These are phyloP conservation scores for Apodemia duryi DNA, from an alignment of 2,888 invertebrate genomes.

Conservation along the genomic window DNA sequence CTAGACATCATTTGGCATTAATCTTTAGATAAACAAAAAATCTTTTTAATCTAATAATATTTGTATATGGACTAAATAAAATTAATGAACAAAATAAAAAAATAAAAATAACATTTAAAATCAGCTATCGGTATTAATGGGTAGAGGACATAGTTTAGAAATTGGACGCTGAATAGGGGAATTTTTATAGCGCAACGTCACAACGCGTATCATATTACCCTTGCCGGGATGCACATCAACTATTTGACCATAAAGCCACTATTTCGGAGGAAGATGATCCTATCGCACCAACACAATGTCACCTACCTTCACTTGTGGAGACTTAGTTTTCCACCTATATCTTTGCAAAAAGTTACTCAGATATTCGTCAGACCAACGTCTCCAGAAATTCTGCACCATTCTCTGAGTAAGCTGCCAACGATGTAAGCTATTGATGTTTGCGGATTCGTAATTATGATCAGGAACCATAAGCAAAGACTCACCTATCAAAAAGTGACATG, in stretches of 20 bases:
- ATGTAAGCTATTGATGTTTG: not conserved
- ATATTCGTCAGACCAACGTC: not conserved
- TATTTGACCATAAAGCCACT: slow-evolving; percentile 30
- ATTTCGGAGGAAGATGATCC: slow-evolving; percentile 28
- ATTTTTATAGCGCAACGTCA: slow-evolving; percentile 14
- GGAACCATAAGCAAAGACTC: not conserved
- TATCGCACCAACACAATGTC: slow-evolving; percentile 28
- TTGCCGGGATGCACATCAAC: slow-evolving; percentile 30
- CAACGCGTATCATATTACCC: slow-evolving; percentile 32
- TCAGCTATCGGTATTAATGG: not conserved
- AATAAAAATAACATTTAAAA: too few relatives aligned
- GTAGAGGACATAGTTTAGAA: slow-evolving; percentile 1
- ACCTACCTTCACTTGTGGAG: slow-evolving; percentile 29
- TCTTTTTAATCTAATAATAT: too few relatives aligned
- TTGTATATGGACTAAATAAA: too few relatives aligned
- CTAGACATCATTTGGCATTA: too few relatives aligned
- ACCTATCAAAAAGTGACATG: not conserved
- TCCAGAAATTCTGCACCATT: not conserved
- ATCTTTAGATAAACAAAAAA: too few relatives aligned
- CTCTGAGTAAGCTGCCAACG: not conserved
- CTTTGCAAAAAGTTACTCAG: slow-evolving; percentile 4
- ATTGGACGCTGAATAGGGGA: not conserved
- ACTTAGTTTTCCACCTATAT: slow-evolving; percentile 27
- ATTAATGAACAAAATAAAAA: too few relatives aligned
- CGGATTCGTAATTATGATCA: not conserved